A percentile compares a stretch with the other conserved stretches of the same genome.
Evolutionary conservation across 2,113 vertebrate species (phyloP).

Genomic region (Recurvirostra avosetta): DNA sequence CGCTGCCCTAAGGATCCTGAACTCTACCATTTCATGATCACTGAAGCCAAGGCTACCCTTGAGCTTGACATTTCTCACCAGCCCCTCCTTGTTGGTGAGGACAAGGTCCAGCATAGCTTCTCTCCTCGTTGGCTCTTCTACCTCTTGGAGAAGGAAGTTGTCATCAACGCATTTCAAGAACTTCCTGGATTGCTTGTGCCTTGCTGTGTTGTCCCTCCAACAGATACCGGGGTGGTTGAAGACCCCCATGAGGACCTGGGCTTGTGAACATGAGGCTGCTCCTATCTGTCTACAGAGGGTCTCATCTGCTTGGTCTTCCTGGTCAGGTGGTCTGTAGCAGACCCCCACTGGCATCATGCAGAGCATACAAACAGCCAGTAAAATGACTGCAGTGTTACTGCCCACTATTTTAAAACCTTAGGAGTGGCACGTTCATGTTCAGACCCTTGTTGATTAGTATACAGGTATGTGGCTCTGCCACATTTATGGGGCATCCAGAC

Average conservation of each 20-base stretch:
- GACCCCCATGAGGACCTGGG: background rate
- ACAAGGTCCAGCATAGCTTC: background rate
- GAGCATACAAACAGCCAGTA: background rate
- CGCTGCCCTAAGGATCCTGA: background rate
- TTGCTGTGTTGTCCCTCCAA: background rate
- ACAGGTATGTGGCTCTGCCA: background rate
- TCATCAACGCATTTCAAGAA: background rate
- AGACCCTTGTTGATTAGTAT: background rate
- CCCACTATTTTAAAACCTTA: background rate
- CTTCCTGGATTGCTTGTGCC: background rate
- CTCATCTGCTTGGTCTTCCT: background rate
- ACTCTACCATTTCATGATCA: background rate
- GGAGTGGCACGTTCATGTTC: fast-evolving
- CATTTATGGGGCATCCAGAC: background rate
- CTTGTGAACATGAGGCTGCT: background rate
- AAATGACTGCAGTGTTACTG: background rate
- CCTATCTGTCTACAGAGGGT: background rate
- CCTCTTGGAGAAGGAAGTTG: background rate
- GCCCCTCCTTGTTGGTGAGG: background rate
- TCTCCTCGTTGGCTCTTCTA: background rate
- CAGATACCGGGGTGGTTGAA: background rate
- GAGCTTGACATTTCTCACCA: background rate
- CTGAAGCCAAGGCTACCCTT: background rate
- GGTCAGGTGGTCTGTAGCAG: background rate
- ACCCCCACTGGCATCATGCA: background rate